A percentile compares a stretch with the other conserved stretches of the same genome.
Conservation (phyloP, 2,113 vertebrate species). For the Muscicapa adusta region DNA sequence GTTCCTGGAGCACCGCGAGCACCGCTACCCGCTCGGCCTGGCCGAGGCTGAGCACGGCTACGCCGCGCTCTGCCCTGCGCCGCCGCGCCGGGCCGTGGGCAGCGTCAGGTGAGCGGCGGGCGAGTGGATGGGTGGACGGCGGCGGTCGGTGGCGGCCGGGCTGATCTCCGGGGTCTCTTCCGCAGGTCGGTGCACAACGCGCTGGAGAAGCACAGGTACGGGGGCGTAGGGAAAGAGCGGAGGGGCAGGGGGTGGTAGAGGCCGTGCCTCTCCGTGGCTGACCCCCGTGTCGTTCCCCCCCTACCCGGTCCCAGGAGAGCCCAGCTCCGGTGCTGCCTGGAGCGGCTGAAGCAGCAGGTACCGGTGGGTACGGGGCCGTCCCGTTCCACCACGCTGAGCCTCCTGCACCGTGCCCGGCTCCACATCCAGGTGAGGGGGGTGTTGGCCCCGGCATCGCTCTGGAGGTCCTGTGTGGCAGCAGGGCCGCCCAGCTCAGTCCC, state of each 20-base stretch:
- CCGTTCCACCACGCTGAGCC: conserved; percentile 86
- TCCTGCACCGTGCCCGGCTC: conserved; percentile 84
- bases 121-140: accelerated
- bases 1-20: conserved; percentile 81
- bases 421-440: conserved; percentile 84
- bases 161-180: not conserved
- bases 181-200: conserved; percentile 87
- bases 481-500: accelerated
- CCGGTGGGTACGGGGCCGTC: conserved; percentile 78
- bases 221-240: not conserved
- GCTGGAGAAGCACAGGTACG: conserved; percentile 87
- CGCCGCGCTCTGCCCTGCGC: conserved; percentile 77
- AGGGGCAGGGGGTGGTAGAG: not conserved
- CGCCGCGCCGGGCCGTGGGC: conserved; percentile 69
- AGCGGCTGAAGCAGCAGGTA: conserved; percentile 90
- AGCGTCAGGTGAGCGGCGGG: conserved; percentile 72
- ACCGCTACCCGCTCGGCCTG: not conserved
- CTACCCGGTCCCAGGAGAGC: conserved; percentile 76
- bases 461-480: accelerated
- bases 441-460: accelerated
- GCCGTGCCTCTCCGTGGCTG: not conserved
- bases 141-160: not conserved
- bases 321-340: conserved; percentile 86
- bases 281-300: not conserved
- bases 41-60: conserved; percentile 92